A percentile compares a stretch with the other conserved stretches of the same genome.
phyloP scores from a whole-genome alignment of 2,888 invertebrate species.

The Stegophylla sp. region DNA sequence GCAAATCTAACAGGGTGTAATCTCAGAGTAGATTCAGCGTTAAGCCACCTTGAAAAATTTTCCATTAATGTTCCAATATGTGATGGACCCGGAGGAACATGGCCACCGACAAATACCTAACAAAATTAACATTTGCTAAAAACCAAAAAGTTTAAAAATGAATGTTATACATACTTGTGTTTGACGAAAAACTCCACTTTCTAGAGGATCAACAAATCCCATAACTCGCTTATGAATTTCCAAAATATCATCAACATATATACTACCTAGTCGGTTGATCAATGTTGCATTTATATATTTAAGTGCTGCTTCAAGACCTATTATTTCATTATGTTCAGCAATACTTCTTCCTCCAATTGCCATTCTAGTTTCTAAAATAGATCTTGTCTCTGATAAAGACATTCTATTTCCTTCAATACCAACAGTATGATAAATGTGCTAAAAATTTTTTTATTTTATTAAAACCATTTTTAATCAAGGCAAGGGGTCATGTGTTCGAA shows the following conservation, averaged over 20 bases:
- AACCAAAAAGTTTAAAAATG: not conserved
- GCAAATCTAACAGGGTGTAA: conserved; percentile 92
- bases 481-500: no score
- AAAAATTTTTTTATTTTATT: no score
- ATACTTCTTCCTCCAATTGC: conserved; percentile 90
- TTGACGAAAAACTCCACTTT: conserved; percentile 85
- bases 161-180: conserved; percentile 74
- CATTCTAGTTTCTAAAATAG: conserved; percentile 87
- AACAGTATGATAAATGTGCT: conserved; percentile 94
- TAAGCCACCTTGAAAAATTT: conserved; percentile 90
- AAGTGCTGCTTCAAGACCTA: conserved; percentile 92
- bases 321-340: conserved; percentile 95
- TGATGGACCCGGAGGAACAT: conserved; percentile 87
- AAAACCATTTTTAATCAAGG: conserved; percentile 8
- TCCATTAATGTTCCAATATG: conserved; percentile 83
- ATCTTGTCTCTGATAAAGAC: conserved; percentile 88
- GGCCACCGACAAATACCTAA: conserved; percentile 82
- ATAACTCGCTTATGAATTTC: conserved; percentile 91
- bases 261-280: conserved; percentile 77
- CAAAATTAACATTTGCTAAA: not conserved
- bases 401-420: conserved; percentile 98
- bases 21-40: conserved; percentile 82
- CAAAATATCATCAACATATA: conserved; percentile 84
- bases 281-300: conserved; percentile 87
- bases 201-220: conserved; percentile 92